Base-by-base conservation (phyloP, 2,113 vertebrate genomes). In the Dendrocopos noguchii region DNA sequence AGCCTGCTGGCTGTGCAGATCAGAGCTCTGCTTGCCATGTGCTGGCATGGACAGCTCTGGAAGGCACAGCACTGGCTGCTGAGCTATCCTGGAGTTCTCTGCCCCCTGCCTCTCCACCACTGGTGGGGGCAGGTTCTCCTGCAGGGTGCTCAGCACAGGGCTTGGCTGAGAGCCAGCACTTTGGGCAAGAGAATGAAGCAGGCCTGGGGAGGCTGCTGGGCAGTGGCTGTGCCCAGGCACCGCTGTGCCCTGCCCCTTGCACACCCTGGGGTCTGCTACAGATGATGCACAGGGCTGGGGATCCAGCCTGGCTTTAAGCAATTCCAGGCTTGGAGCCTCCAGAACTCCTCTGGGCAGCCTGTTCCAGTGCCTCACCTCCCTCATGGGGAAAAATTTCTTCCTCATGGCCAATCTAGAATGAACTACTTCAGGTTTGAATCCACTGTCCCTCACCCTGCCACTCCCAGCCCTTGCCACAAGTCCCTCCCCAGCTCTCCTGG, bases 41-140 rank as follows among this genome's bases (percentile, higher is more conserved):
- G 8, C 36, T 36, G 36, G 36, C 36, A 36, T 36, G 36, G 36
- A 36, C 36, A 36, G 36, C 36, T 36, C 66, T 81, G 36, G 74
- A 81, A 81, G 91, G 87, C 84, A 7, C 42, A 68, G 66, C 71
- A 7, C 44, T 89, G 3, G 80, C 90, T 77, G 87, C 91, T 95
- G 92, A 96, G 92, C 92, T 95, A 88, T 84, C 87, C 93, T 94
- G 87, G 75, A 78, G 92, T 93, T 88, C 88, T 61, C 87, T 79
- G 66, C 87, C 86, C 84, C 80, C 87, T 93, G 74, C 89, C 80
- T 91, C 66, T 81, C 61, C 2, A 0, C 31, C 57, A 8, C 74
- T 81, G 42, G 81, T 47, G 3, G 29, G 59, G 61, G 31, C 6
- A 2, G 52, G 82, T 79, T 84, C 75, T 64, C 53, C 63, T 68